These are phyloP conservation scores for Siniperca knerii DNA, from an alignment of 2,113 vertebrate genomes.

Conservation along the genomic window DNA sequence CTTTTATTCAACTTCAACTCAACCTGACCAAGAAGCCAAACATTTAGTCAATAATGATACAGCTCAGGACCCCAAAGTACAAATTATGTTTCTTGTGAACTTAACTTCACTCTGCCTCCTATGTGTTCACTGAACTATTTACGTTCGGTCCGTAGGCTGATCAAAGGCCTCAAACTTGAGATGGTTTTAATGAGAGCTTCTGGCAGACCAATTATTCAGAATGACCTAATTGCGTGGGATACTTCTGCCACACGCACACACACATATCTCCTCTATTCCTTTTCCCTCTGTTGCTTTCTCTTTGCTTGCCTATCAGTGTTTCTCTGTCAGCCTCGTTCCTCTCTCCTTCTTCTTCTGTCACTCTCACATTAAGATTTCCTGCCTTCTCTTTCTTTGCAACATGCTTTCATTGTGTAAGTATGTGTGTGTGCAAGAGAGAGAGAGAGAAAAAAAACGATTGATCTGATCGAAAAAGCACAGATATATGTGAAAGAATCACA, in stretches of 20 bases:
- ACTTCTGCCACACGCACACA: constrained; percentile 38
- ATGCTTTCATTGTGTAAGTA: not conserved
- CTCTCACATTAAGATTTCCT: not conserved
- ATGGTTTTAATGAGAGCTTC: constrained; percentile 60
- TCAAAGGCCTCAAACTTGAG: constrained; percentile 57
- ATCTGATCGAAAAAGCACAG: not conserved
- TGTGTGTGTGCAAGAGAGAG: not conserved
- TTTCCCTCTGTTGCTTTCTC: not conserved
- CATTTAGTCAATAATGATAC: constrained; percentile 25
- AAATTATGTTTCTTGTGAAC: constrained; percentile 20
- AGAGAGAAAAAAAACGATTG: not conserved
- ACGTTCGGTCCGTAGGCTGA: constrained; percentile 46
- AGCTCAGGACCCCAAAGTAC: constrained; percentile 13
- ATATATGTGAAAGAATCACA: constrained; percentile 27
- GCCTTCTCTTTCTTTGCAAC: not conserved
- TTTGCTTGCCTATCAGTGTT: constrained; percentile 12
- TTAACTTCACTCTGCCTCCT: constrained; percentile 17
- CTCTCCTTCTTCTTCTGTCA: not conserved
- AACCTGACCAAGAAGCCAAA: not conserved
- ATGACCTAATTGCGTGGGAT: constrained; percentile 61
- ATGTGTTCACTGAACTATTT: constrained; percentile 40
- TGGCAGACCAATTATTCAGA: constrained; percentile 50
- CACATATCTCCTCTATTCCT: not conserved
- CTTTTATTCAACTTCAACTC: not conserved
- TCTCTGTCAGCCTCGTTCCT: constrained; percentile 1